Evolutionary conservation across 2,888 invertebrate species (phyloP), one percentile per base, ranked within the genome.

Genomic region (Pharmacophagus antenor): DNA sequence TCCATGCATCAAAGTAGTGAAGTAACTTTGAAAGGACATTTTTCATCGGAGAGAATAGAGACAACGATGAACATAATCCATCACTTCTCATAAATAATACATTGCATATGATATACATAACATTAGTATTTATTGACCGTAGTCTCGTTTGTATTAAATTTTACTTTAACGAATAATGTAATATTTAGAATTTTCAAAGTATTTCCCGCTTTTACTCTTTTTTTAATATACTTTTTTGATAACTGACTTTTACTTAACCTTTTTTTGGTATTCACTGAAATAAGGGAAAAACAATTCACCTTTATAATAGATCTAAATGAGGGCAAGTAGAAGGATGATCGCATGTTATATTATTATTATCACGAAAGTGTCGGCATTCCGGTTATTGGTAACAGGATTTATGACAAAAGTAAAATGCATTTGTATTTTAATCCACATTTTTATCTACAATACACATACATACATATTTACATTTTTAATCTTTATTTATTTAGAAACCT

Each of bases 261-360:
- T 15, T 37, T n/a, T 37, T 8, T 5, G 4, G 15, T n/a, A n/a
- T 37, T 37, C n/a, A n/a, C n/a, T 2, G n/a, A n/a, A n/a, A 37
- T n/a, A 37, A 4, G n/a, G n/a, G 4, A 2, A 8, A 3, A 15
- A 3, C 2, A 27, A n/a, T 27, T 27, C 10, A 8, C 10, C 3
- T 2, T 15, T 15, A 0, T n/a, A 37, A n/a, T 31, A 31, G 31
- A n/a, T n/a, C 37, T n/a, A n/a, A n/a, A 37, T n/a, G 15, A 15
- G n/a, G 37, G n/a, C n/a, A 47, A 49, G 22, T 54, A 27, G 54
- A 54, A 5, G 46, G 17, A 56, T 46, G 37, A 15, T 54, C 25
- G 49, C 49, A 49, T 54, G 58, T 27, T 59, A 27, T 21, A 17
- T 48, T 54, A 25, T 17, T 44, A 57, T 54, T 49, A 54, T 54